Evolutionary conservation across 2,797 vertebrate species (phyloP), one percentile per base, ranked within the genome.

Genomic region (Labeo calbasu): DNA sequence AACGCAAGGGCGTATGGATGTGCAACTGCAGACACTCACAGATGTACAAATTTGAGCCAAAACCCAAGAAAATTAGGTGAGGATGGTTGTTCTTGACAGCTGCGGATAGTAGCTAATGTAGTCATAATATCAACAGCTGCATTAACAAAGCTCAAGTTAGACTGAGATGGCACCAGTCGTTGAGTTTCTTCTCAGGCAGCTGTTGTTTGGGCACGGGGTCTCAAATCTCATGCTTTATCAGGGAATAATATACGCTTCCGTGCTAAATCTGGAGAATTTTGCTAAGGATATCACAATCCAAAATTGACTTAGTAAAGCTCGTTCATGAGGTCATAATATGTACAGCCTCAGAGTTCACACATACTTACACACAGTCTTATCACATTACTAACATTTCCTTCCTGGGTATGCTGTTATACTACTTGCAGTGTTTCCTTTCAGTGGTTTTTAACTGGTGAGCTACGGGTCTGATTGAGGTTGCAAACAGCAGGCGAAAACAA

Each of bases 311-410:
- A 71, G 36, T 28, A 23, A 50, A 82, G 23, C 53, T 55, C 46
- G 63, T 83, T 48, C 61, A 71, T 12, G 76, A 77, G 61, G 59
- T 53, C 40, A 36, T 65, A 77, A 32, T 43, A 79, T 84, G 72
- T 61, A 75, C 57, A 66, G 61, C 57, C 66, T n/a, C 43, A 51
- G 25, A 61, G 59, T 70, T 40, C 57, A 69, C 50, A 63, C 55
- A 10, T 7, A 68, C 32, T 11, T 13, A 0, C 28, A 73, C 84
- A 84, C 69, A 53, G 32, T 51, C 77, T 53, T 81, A 53, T 57
- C 63, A 82, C 82, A 66, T 86, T 21, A 77, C 59, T 57, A 81
- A 77, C 75, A 83, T 63, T 75, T 43, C 10, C 73, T 72, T 65
- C 43, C 48, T 71, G 59, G 65, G 23, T 53, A 36, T 69, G 40